Evolutionary conservation across 2,113 vertebrate genomes (phyloP), one percentile per base, ranked within the genome.

Genomic region (Pollachius pollachius): DNA sequence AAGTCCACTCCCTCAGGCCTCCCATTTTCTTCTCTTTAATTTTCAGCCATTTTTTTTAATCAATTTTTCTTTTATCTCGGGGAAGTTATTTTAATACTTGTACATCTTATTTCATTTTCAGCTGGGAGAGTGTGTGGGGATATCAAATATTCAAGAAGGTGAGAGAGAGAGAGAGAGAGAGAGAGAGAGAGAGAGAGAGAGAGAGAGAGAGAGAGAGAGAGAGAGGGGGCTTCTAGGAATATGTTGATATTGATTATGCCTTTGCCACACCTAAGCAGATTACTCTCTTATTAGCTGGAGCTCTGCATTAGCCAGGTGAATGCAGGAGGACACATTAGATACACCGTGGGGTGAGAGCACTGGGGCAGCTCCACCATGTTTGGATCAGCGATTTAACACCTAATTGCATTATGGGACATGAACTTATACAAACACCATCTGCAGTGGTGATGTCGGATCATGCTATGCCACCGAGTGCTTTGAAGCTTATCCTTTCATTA

Each of bases 181-280:
- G 30, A 30, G 30, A 30, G 30, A 6, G 30, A 30, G 30, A 30
- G 30, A 30, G 30, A 30, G 30, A 30, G 30, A 30, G 30, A 30
- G 30, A 30, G 30, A 30, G 30, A 30, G 30, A 30, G 30, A 5
- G 30, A 6, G 30, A 30, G 30, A 30, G 30, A 30, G 30, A 30
- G 30, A 30, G 30, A 30, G 30, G 3, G 30, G 3, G 30, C 5
- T 4, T 30, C 30, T 84, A 87, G 85, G 89, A 92, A 92, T 91
- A 91, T 92, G 90, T 91, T 91, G 90, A 91, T 92, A 91, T 92
- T 92, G 90, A 92, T 91, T 90, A 90, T 90, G 88, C 84, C 87
- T 91, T 89, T 69, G 87, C 84, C 85, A 87, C 86, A 90, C 89
- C 90, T 89, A 86, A 90, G 86, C 87, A 88, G 89, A 92, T 92